Conservation (phyloP, 2,888 invertebrate species). For the Ephialtes manifestator region DNA sequence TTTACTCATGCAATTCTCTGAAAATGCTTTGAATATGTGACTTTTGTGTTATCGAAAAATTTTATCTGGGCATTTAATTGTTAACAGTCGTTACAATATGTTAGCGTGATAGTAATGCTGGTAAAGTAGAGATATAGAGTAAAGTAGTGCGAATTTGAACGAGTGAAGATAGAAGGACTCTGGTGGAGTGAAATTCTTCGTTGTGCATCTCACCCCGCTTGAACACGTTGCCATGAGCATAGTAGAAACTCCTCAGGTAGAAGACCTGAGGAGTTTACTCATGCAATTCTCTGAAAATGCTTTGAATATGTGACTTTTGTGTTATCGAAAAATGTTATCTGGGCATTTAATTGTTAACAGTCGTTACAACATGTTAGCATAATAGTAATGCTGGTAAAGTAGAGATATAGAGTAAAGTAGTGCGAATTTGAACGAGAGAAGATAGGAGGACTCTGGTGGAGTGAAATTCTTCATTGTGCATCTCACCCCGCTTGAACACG, state of each 20-base stretch:
- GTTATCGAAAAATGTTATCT: too few relatives aligned
- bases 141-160: constrained; percentile 45
- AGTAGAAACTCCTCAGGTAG: constrained; percentile 65
- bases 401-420: constrained; percentile 17
- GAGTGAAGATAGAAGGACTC: constrained; percentile 37
- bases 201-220: constrained; percentile 28
- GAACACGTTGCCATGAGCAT: constrained; percentile 46
- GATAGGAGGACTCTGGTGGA: constrained; percentile 28
- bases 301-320: too few relatives aligned
- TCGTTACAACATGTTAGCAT: too few relatives aligned
- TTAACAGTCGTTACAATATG: constrained; percentile 6
- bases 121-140: constrained; percentile 16
- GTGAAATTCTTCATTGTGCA: constrained; percentile 61
- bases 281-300: too few relatives aligned
- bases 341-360: too few relatives aligned
- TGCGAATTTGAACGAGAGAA: constrained; percentile 53
- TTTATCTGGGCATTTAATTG: too few relatives aligned
- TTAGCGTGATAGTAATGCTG: constrained; percentile 11
- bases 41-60: too few relatives aligned
- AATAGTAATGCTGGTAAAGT: neutral
- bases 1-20: too few relatives aligned
- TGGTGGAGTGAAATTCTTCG: constrained; percentile 60
- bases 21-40: too few relatives aligned
- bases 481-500: constrained; percentile 36
- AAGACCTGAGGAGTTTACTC: too few relatives aligned